A percentile compares a stretch with the other conserved stretches of the same genome.
Evolutionary conservation across 2,888 invertebrate genomes (phyloP).

Genomic region (Hypercompe scribonia): DNA sequence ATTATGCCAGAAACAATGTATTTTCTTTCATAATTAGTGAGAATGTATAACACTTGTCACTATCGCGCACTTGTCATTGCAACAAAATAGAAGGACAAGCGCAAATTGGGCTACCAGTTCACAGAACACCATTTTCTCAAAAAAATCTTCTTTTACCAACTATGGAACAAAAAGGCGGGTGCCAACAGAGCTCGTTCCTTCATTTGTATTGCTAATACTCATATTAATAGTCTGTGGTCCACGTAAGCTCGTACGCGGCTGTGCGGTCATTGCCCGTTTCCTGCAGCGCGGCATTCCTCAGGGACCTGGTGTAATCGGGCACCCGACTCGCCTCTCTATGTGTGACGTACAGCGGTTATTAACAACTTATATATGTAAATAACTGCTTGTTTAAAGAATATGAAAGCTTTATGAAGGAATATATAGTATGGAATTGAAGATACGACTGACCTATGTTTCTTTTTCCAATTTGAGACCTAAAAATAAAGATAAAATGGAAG

Average conservation of each 20-base stretch:
- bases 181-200: neutral
- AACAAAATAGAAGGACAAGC: neutral
- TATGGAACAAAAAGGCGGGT: neutral
- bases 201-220: conserved; percentile 47
- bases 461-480: neutral
- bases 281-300: conserved; percentile 77
- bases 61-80: too few species aligned
- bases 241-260: conserved; percentile 20
- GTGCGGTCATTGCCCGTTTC: conserved; percentile 68
- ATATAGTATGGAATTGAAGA: neutral
- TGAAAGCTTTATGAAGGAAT: neutral
- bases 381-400: conserved; percentile 1
- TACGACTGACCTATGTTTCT: neutral
- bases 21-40: too few species aligned
- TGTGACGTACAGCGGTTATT: conserved; percentile 13
- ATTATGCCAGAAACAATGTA: too few species aligned
- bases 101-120: neutral
- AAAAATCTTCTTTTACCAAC: neutral
- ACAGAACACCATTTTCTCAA: neutral
- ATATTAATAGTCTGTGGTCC: conserved; percentile 31
- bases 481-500: neutral
- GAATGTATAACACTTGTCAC: too few species aligned
- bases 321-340: conserved; percentile 28
- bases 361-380: conserved; percentile 12
- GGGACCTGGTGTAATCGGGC: conserved; percentile 55